These are phyloP conservation scores for Cossypha niveicapilla DNA, from an alignment of 2,797 vertebrate species.

Conservation along the genomic window DNA sequence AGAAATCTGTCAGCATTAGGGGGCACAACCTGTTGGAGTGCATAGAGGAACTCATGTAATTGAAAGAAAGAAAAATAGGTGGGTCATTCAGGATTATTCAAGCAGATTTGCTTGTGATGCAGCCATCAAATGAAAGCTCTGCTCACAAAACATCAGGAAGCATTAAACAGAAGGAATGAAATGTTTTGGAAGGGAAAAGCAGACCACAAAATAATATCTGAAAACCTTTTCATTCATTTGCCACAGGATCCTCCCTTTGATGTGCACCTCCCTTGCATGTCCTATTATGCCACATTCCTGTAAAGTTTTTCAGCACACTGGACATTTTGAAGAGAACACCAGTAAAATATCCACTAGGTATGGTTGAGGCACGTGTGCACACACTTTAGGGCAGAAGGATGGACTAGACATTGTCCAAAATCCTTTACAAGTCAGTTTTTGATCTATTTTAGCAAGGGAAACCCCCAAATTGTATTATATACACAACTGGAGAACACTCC, in stretches of 20 bases:
- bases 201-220: neutral
- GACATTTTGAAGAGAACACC: neutral
- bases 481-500: neutral
- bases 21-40: neutral
- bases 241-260: neutral
- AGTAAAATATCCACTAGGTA: neutral
- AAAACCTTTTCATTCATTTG: neutral
- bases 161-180: neutral
- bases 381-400: neutral
- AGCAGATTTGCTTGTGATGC: neutral
- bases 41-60: neutral
- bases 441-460: neutral
- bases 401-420: neutral
- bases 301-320: neutral
- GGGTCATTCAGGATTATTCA: neutral
- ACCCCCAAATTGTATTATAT: neutral
- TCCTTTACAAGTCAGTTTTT: neutral
- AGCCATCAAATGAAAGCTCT: neutral
- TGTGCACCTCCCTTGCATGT: neutral
- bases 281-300: neutral
- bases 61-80: neutral
- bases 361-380: neutral
- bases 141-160: neutral
- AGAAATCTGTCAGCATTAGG: neutral
- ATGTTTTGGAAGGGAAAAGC: neutral